A percentile compares a stretch with the other conserved stretches of the same genome.
phyloP scores from a whole-genome alignment of 2,113 vertebrate genomes.

The Platysternon megacephalum region DNA sequence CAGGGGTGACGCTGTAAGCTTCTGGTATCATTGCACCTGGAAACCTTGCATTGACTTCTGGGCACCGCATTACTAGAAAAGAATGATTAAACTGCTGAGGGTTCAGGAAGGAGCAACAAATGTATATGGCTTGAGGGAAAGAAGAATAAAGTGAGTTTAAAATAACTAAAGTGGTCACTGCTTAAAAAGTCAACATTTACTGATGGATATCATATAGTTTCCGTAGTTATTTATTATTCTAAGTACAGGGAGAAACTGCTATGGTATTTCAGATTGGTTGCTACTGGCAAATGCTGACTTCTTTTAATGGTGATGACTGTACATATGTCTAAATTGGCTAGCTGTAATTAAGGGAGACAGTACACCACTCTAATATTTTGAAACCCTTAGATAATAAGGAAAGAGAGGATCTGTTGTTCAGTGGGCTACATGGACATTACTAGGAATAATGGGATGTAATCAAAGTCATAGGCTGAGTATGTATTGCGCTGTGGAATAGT shows the following conservation, averaged over 20 bases:
- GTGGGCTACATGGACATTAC: accelerated
- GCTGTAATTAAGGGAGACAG: not conserved
- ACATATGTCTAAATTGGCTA: not conserved
- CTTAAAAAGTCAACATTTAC: not conserved
- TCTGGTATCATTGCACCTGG: not conserved
- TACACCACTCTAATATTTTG: not conserved
- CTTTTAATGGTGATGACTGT: not conserved
- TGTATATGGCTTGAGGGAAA: not conserved
- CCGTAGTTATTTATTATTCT: not conserved
- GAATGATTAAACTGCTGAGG: accelerated
- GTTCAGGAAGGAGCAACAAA: not conserved
- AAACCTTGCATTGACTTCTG: accelerated
- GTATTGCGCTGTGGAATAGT: too few species aligned
- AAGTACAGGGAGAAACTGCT: not conserved
- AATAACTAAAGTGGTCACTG: accelerated
- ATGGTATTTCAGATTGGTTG: accelerated
- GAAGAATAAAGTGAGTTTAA: accelerated
- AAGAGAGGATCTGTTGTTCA: not conserved
- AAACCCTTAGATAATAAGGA: not conserved
- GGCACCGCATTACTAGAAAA: not conserved
- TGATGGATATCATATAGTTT: accelerated
- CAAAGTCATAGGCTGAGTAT: too few species aligned
- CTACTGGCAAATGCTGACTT: not conserved
- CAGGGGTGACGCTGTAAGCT: not conserved
- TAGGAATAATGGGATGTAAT: not conserved